Percentiles rank a stretch among this genome's conserved stretches.
These are phyloP conservation scores for Pituophis catenifer DNA, from an alignment of 2,113 vertebrate genomes.

Conservation along the genomic window DNA sequence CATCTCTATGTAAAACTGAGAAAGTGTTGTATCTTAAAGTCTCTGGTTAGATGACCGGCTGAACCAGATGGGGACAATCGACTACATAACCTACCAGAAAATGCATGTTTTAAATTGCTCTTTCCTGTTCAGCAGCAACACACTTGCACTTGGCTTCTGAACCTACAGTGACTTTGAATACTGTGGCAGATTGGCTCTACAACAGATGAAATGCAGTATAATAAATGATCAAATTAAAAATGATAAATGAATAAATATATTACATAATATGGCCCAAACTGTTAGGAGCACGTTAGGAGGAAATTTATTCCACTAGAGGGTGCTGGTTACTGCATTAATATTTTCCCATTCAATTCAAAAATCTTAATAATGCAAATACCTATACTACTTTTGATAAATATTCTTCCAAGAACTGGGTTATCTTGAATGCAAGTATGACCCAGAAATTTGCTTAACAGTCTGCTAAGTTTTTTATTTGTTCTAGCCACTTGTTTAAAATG, in stretches of 20 bases:
- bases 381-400: neutral
- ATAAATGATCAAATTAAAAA: neutral
- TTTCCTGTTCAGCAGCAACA: neutral
- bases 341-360: neutral
- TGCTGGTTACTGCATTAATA: slow-evolving; percentile 6
- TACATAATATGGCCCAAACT: neutral
- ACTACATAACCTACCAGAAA: neutral
- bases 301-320: slow-evolving; percentile 11
- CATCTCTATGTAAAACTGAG: neutral
- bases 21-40: neutral
- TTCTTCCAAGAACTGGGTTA: neutral
- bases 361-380: neutral
- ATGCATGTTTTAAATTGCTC: neutral
- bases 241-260: neutral
- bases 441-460: neutral
- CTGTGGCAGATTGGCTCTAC: neutral
- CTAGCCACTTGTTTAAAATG: neutral
- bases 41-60: neutral
- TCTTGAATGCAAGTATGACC: neutral
- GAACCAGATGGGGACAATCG: neutral
- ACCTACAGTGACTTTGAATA: neutral
- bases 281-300: neutral
- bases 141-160: neutral
- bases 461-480: neutral
- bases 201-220: neutral